A percentile compares a stretch with the other conserved stretches of the same genome.
phyloP scores from a whole-genome alignment of 1,140 invertebrate genomes.

The Nomia melanderi region DNA sequence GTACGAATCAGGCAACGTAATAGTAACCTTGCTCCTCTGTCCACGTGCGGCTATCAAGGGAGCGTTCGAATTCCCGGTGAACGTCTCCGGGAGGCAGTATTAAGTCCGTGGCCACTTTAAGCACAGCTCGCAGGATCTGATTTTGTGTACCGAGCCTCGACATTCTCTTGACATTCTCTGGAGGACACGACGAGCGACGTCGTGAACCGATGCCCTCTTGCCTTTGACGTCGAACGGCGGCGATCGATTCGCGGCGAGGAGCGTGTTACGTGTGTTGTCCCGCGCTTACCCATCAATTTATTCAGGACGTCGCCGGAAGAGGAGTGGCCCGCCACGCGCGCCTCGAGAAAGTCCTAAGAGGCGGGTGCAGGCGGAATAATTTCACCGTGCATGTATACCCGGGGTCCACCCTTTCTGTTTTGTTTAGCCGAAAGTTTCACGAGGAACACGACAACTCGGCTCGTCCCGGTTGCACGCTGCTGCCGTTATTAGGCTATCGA shows the following conservation, averaged over 20 bases:
- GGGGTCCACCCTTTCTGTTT: slow-evolving; percentile 26
- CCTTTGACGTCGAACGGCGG: background rate
- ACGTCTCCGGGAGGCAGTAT: background rate
- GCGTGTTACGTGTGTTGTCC: slow-evolving; percentile 19
- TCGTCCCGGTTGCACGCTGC: slow-evolving; percentile 22
- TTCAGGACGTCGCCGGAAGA: slow-evolving; percentile 14
- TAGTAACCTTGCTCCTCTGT: background rate
- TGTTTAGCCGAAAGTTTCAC: slow-evolving; percentile 36
- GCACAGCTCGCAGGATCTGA: background rate
- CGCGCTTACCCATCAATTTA: slow-evolving; percentile 19
- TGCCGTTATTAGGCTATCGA: slow-evolving; percentile 23
- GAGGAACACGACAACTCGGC: slow-evolving; percentile 6
- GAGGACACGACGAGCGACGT: background rate
- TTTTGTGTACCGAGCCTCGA: background rate
- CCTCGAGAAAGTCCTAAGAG: background rate
- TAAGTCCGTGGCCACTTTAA: background rate
- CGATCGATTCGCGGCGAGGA: slow-evolving; percentile 18
- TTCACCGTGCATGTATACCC: slow-evolving; percentile 4
- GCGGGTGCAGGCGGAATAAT: slow-evolving; percentile 30
- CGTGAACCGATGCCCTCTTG: too few species aligned
- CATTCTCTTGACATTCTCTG: slow-evolving; percentile 9
- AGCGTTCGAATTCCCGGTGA: background rate
- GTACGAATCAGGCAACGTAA: background rate
- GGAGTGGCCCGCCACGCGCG: background rate
- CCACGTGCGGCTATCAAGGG: background rate